Base-by-base conservation (phyloP, 2,888 invertebrate species). In the Diarsia brunnea region DNA sequence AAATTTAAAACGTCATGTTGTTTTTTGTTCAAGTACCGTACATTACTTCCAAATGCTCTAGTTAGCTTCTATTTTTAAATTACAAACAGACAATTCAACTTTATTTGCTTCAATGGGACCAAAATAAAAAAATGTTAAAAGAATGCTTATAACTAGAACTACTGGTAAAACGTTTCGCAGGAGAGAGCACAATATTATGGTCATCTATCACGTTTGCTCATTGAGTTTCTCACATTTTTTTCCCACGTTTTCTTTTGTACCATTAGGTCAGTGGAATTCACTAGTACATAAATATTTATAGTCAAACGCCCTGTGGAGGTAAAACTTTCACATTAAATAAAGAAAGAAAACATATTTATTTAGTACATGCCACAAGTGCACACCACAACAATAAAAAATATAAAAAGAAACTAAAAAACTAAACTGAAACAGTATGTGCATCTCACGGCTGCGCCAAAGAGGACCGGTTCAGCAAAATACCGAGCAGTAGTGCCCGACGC, bases 161-260 rank as follows among this genome's bases (percentile, higher is more conserved):
- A 45, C 24, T 43, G 7, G 1, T 3, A 24, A 47, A 73, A 38
- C 2, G 12, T 27, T 5, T 38, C 4, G 21, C 3, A 4, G 2
- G 2, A 16, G 3, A 12, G 2, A 27, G 10, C 19, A 4, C 10
- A 38, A 38, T 5, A 38, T 38, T 38, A 38, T 43, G n/a, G 14
- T 61, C 73, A 51, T 63, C 27, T 45, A 45, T 61, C 75, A 51
- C 43, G 11, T 21, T 51, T 43, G 43, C 49, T 31, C 21, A 45
- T 43, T 31, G 63, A 0, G n/a, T 75, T 63, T 31, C 27, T 27
- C 2, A 14, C 19, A 19, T 51, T n/a, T 61, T 24, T 61, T 45
- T 19, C 10, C 7, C n/a, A 45, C 43, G 2, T 63, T n/a, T n/a
- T 24, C 19, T 51, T 61, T 24, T 45, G 16, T 16, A 75, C 11